These are phyloP conservation scores for Glandiceps talaboti DNA, from an alignment of 53 echinoderm and acorn worm species.

Conservation along the genomic window DNA sequence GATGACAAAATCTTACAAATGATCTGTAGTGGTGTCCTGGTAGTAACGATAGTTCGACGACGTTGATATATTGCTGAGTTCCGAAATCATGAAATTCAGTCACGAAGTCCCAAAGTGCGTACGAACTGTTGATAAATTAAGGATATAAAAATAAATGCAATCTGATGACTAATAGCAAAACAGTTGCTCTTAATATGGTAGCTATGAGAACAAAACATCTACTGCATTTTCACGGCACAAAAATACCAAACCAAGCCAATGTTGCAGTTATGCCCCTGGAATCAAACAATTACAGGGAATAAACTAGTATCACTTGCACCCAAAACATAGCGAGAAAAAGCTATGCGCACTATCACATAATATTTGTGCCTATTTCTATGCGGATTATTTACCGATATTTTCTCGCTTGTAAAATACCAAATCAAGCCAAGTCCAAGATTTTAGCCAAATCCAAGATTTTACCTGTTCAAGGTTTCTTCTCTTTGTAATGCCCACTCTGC, in stretches of 20 bases:
- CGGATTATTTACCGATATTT: too few relatives aligned
- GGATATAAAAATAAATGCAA: neutral
- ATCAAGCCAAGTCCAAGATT: neutral
- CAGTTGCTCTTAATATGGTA: neutral
- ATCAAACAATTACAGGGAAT: too few relatives aligned
- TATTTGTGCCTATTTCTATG: too few relatives aligned
- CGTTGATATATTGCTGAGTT: neutral
- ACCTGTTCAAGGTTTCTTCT: neutral
- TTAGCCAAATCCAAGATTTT: neutral
- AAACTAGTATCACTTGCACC: too few relatives aligned
- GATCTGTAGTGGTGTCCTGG: neutral
- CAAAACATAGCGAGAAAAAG: too few relatives aligned
- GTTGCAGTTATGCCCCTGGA: too few relatives aligned
- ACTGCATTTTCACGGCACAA: too few relatives aligned
- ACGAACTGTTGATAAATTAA: neutral
- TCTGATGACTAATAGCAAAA: neutral
- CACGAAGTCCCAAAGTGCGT: neutral
- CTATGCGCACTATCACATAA: too few relatives aligned
- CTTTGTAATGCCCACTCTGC: conserved; percentile 12
- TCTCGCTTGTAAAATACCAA: neutral
- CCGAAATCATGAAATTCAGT: neutral
- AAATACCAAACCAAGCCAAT: too few relatives aligned
- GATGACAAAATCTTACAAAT: neutral
- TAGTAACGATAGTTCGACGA: neutral
- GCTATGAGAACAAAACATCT: too few relatives aligned